These are phyloP conservation scores for Euglossa dilemma DNA, from an alignment of 1,140 invertebrate genomes.

Conservation along the genomic window DNA sequence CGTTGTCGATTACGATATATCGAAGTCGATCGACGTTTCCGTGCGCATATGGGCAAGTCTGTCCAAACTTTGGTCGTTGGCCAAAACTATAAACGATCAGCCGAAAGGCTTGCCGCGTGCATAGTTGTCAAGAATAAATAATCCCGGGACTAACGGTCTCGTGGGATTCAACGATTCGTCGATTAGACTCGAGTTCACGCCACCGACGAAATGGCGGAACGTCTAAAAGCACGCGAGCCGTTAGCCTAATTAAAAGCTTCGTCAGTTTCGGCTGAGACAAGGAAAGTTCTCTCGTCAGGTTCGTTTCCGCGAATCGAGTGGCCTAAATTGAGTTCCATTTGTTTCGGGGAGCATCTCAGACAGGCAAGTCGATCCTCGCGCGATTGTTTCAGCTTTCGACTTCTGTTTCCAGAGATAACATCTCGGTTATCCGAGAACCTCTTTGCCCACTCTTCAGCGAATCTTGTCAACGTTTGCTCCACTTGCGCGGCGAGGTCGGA, in stretches of 20 bases:
- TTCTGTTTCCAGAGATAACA: conserved; percentile 6
- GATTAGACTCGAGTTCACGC: background rate
- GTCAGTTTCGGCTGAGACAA: rapidly evolving
- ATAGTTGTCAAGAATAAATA: conserved; percentile 40
- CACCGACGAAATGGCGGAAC: background rate
- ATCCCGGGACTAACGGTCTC: conserved; percentile 23
- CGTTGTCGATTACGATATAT: background rate
- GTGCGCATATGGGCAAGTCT: too few species aligned
- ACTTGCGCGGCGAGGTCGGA: too few species aligned
- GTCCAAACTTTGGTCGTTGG: conserved; percentile 12
- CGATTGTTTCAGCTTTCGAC: background rate
- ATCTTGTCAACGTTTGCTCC: too few species aligned
- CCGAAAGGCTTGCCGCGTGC: background rate
- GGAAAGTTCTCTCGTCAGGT: rapidly evolving
- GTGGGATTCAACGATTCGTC: conserved; percentile 11
- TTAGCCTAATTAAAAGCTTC: background rate
- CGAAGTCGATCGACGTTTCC: background rate
- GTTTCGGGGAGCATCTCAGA: background rate
- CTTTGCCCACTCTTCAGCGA: background rate
- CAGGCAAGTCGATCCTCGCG: background rate
- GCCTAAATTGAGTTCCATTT: background rate
- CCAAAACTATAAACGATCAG: background rate
- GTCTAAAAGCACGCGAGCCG: background rate
- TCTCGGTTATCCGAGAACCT: background rate
- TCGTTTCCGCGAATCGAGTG: background rate